Conservation (phyloP, 2,113 vertebrate genomes). For the Butorides virescens region DNA sequence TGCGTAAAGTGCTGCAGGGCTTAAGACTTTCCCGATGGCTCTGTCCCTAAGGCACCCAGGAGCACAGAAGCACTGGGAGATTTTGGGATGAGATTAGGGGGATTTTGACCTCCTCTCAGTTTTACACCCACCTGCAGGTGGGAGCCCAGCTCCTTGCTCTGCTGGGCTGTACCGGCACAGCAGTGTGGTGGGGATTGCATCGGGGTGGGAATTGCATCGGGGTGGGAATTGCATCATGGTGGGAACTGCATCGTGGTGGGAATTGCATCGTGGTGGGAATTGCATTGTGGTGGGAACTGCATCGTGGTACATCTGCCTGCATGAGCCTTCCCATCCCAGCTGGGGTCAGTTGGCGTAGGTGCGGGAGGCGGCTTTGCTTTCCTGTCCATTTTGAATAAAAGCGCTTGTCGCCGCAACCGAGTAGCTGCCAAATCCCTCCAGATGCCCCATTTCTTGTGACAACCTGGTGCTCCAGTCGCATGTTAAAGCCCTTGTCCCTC, state of each 20-base stretch:
- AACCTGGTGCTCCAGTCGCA: neutral
- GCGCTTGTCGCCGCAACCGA: rapidly evolving
- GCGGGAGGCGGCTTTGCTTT: neutral
- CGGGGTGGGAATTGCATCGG: too few relatives aligned
- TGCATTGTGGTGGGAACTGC: neutral
- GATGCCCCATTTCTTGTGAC: neutral
- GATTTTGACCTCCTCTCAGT: neutral
- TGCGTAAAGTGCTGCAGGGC: rapidly evolving
- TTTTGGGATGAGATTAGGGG: neutral
- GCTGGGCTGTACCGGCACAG: neutral
- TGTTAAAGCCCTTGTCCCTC: neutral
- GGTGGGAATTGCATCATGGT: too few relatives aligned
- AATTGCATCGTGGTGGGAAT: too few relatives aligned
- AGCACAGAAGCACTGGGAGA: neutral
- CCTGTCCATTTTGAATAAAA: neutral
- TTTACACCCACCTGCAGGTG: neutral
- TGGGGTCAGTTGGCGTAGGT: rapidly evolving
- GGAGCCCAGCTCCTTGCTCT: neutral
- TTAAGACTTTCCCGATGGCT: neutral
- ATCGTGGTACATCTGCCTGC: neutral
- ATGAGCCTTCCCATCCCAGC: neutral
- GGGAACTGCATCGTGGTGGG: too few relatives aligned
- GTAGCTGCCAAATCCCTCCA: neutral
- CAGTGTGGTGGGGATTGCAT: too few relatives aligned
- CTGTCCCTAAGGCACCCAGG: neutral